A percentile compares a stretch with the other conserved stretches of the same genome.
phyloP scores from a whole-genome alignment of 2,113 vertebrate genomes.

The Stegastes partitus region DNA sequence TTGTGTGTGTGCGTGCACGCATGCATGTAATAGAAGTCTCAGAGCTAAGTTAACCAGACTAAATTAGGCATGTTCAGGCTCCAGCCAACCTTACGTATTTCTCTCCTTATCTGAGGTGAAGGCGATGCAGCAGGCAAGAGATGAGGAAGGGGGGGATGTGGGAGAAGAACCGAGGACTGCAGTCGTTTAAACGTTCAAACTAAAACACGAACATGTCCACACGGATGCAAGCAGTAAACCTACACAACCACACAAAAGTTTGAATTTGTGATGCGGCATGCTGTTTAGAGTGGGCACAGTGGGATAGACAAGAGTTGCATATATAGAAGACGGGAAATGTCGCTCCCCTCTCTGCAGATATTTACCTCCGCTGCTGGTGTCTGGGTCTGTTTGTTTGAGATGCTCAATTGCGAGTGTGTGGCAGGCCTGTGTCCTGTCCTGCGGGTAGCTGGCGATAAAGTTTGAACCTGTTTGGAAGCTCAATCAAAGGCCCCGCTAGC shows the following conservation, averaged over 20 bases:
- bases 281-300: conserved; percentile 56
- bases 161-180: conserved; percentile 34
- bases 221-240: conserved; percentile 43
- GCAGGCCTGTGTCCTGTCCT: conserved; percentile 66
- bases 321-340: conserved; percentile 11
- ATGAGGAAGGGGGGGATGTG: neutral
- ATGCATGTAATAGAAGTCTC: conserved; percentile 80
- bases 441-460: conserved; percentile 60
- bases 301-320: conserved; percentile 21
- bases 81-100: conserved; percentile 72
- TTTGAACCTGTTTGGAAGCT: conserved; percentile 75
- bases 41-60: conserved; percentile 81
- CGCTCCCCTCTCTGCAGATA: conserved; percentile 24
- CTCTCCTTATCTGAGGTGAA: conserved; percentile 53
- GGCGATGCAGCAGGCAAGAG: conserved; percentile 38
- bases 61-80: conserved; percentile 82
- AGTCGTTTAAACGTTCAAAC: conserved; percentile 5
- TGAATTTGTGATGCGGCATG: conserved; percentile 30
- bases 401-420: conserved; percentile 65
- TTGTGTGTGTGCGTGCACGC: conserved; percentile 33
- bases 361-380: conserved; percentile 57
- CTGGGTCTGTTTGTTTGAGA: conserved; percentile 71
- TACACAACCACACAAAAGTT: conserved; percentile 41
- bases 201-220: conserved; percentile 29
- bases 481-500: conserved; percentile 74